Evolutionary conservation across 2,797 vertebrate species (phyloP).

Genomic region (Gymnothorax javanicus): DNA sequence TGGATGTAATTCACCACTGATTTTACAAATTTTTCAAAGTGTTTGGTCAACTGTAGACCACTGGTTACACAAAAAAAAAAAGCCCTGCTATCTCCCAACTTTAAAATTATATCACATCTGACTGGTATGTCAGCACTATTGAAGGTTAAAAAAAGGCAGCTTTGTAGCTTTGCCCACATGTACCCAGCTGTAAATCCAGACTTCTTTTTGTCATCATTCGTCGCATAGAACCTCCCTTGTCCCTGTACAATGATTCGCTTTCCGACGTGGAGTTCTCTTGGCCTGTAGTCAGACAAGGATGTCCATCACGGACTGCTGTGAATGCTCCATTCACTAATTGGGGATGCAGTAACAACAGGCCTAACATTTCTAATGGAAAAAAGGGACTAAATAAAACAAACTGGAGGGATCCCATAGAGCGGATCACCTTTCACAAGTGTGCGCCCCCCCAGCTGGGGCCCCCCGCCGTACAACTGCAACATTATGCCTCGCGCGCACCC

Average conservation of each 20-base stretch:
- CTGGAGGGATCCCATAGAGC: not conserved
- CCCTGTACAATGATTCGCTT: slow-evolving; percentile 25
- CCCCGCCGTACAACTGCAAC: slow-evolving; percentile 23
- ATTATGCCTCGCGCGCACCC: not conserved
- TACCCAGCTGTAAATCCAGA: not conserved
- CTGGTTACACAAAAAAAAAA: not conserved
- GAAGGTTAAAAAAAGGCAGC: slow-evolving; percentile 15
- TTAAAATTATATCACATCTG: not conserved
- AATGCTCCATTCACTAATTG: slow-evolving; percentile 34
- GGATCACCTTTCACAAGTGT: slow-evolving; percentile 29
- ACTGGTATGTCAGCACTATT: not conserved
- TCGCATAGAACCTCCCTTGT: not conserved
- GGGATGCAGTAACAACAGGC: slow-evolving; percentile 12
- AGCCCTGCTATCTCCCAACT: not conserved
- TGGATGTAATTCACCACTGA: not conserved
- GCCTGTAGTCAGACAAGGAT: slow-evolving; percentile 36
- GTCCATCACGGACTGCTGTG: slow-evolving; percentile 33
- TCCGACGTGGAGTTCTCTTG: slow-evolving; percentile 27
- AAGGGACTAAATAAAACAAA: slow-evolving; percentile 20
- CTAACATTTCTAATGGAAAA: slow-evolving; percentile 3
- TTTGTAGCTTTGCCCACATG: not conserved
- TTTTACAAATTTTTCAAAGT: not conserved
- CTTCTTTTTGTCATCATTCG: slow-evolving; percentile 1
- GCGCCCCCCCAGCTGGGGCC: slow-evolving; percentile 22
- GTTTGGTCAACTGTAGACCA: not conserved